These are phyloP conservation scores for Odobenus rosmarus DNA, from an alignment of 2,113 vertebrate species.

Conservation along the genomic window DNA sequence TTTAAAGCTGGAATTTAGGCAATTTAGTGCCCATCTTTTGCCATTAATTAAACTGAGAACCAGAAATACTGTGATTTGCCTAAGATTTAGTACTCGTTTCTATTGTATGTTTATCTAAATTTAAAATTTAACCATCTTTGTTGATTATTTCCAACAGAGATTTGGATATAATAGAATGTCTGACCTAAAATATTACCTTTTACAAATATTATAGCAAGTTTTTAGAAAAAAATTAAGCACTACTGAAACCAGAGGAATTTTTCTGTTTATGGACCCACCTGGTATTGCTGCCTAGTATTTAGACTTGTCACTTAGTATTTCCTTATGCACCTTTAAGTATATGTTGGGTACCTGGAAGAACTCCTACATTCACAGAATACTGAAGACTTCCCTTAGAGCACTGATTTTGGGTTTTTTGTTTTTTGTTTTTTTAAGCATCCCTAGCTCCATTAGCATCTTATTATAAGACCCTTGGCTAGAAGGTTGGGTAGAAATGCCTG, in stretches of 20 bases:
- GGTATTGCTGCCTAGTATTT: not conserved
- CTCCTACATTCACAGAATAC: not conserved
- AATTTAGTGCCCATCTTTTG: not conserved
- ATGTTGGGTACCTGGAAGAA: not conserved
- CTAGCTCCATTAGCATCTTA: not conserved
- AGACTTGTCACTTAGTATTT: not conserved
- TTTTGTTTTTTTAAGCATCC: not conserved
- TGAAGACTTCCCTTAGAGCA: not conserved
- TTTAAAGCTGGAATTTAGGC: constrained; percentile 34
- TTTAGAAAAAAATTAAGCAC: constrained; percentile 11
- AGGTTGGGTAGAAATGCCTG: not conserved
- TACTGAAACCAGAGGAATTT: constrained; percentile 26
- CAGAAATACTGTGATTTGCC: constrained; percentile 35
- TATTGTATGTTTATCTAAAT: constrained; percentile 19
- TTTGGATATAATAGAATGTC: not conserved
- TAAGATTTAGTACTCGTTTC: constrained; percentile 19
- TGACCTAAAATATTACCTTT: not conserved
- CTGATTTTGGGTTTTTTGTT: not conserved
- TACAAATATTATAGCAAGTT: constrained; percentile 38
- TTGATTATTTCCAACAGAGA: not conserved
- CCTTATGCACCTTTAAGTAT: not conserved
- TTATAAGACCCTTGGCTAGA: not conserved
- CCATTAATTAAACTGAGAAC: not conserved
- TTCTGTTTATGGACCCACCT: not conserved
- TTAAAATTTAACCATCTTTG: not conserved